A percentile compares a stretch with the other conserved stretches of the same genome.
These are phyloP conservation scores for Helicoverpa assulta DNA, from an alignment of 2,888 invertebrate genomes.

Conservation along the genomic window DNA sequence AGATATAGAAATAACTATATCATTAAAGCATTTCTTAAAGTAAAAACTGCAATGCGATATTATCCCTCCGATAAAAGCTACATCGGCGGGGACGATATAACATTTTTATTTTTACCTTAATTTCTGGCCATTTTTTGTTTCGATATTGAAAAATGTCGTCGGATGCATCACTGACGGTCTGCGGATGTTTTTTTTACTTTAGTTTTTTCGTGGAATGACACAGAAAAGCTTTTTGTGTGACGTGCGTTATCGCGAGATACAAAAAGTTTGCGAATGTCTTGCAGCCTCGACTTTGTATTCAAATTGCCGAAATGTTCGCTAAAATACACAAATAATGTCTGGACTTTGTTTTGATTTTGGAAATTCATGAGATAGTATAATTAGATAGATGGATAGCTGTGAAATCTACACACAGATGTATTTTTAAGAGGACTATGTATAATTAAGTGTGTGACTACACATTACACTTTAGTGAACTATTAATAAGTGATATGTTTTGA, in stretches of 20 bases:
- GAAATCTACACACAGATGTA: neutral
- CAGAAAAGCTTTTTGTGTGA: constrained; percentile 89
- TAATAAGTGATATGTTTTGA: constrained; percentile 36
- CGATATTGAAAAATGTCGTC: constrained; percentile 86
- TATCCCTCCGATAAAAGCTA: constrained; percentile 54
- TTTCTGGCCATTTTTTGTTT: constrained; percentile 70
- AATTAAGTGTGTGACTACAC: constrained; percentile 24
- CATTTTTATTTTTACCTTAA: constrained; percentile 67
- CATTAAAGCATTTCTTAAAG: constrained; percentile 1
- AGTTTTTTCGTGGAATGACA: constrained; percentile 81
- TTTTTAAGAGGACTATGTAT: constrained; percentile 2
- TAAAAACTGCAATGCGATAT: constrained; percentile 12
- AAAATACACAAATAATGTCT: constrained; percentile 43
- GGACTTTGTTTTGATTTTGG: constrained; percentile 52
- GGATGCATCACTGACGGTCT: constrained; percentile 79
- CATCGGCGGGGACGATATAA: constrained; percentile 56
- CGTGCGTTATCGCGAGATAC: constrained; percentile 82
- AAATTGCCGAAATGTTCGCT: constrained; percentile 70
- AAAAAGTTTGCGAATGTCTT: constrained; percentile 72
- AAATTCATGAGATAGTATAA: constrained; percentile 20
- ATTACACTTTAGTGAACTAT: constrained; percentile 10
- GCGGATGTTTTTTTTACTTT: constrained; percentile 68
- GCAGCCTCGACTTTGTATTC: constrained; percentile 78
- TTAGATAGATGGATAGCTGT: neutral
- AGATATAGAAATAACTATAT: constrained; percentile 21